Conservation (phyloP, 2,113 vertebrate species). For the Oncorhynchus clarkii region DNA sequence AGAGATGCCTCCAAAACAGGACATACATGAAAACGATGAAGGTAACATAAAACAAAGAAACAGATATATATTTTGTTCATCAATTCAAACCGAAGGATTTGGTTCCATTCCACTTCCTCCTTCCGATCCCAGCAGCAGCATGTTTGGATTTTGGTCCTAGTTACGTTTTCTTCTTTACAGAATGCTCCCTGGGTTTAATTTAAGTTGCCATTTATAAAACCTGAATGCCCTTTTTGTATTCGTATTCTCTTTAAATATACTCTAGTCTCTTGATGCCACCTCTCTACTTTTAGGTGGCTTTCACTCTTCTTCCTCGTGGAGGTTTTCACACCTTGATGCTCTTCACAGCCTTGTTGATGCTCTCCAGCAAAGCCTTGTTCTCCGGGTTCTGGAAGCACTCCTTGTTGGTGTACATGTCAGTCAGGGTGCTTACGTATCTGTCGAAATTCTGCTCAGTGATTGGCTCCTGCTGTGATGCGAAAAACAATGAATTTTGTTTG, state of each 20-base stretch:
- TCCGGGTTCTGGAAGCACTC: conserved; percentile 96
- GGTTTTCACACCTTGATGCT: conserved; percentile 93
- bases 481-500: conserved; percentile 16
- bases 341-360: conserved; percentile 95
- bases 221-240: conserved; percentile 76
- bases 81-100: conserved; percentile 50
- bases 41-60: conserved; percentile 25
- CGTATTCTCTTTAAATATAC: conserved; percentile 56
- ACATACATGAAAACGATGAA: conserved; percentile 48
- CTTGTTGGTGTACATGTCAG: conserved; percentile 98
- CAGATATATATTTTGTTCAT: conserved; percentile 37
- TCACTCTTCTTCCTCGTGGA: not conserved
- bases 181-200: conserved; percentile 71
- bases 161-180: conserved; percentile 53
- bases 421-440: conserved; percentile 92
- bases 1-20: not conserved
- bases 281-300: not conserved
- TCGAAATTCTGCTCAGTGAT: conserved; percentile 99
- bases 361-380: conserved; percentile 96
- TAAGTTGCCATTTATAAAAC: conserved; percentile 62
- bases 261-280: conserved; percentile 22
- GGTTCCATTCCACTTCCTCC: conserved; percentile 28
- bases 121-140: conserved; percentile 60
- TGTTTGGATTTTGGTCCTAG: conserved; percentile 69
- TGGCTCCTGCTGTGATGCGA: conserved; percentile 84